phyloP scores from a whole-genome alignment of 2,113 vertebrate genomes.

The Glaucomys volans region DNA sequence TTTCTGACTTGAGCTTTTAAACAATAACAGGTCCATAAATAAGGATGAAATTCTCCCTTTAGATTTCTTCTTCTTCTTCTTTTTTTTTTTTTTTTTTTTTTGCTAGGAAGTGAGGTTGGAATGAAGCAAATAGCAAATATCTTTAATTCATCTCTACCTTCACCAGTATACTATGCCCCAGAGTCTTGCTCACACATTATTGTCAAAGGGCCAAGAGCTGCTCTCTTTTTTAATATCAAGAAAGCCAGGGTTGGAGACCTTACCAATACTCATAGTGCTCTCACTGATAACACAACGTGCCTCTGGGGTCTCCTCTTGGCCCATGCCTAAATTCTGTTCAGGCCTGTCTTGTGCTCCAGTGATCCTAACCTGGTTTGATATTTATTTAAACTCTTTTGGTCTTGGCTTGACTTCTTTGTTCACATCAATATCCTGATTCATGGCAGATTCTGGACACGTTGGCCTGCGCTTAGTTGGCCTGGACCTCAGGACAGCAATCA shows the following conservation, averaged over 20 bases:
- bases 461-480: background rate
- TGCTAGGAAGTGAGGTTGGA: background rate
- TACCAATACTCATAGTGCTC: fast-evolving
- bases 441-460: background rate
- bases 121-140: background rate
- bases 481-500: background rate
- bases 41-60: conserved; percentile 33
- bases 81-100: background rate
- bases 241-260: background rate
- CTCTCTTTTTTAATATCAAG: background rate
- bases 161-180: background rate
- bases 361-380: background rate
- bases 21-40: conserved; percentile 58
- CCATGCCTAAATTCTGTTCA: background rate
- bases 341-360: background rate
- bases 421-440: background rate
- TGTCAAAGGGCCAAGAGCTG: background rate
- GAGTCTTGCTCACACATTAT: background rate
- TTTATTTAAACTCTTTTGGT: background rate
- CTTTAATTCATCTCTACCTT: conserved; percentile 45
- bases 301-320: background rate
- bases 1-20: conserved; percentile 52
- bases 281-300: background rate
- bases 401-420: background rate
- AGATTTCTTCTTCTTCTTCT: background rate